phyloP scores from a whole-genome alignment of 2,888 invertebrate species.

The Argyresthia goedartella region DNA sequence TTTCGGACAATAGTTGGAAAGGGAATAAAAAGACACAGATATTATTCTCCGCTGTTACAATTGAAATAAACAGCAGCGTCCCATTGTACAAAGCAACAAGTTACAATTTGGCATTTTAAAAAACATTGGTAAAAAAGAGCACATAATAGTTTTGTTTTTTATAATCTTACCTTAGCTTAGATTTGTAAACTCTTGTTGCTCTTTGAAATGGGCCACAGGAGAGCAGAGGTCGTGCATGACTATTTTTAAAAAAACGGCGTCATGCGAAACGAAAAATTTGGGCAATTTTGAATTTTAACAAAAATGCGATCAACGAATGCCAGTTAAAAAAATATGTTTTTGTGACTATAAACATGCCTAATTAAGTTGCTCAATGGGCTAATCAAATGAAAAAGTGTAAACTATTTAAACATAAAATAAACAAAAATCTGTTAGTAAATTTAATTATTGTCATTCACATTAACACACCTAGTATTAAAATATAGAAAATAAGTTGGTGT shows the following conservation, averaged over 20 bases:
- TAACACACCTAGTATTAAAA: background rate
- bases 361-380: conserved; percentile 14
- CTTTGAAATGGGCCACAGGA: conserved; percentile 1
- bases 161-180: too few relatives aligned
- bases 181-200: too few relatives aligned
- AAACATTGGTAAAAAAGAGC: too few relatives aligned
- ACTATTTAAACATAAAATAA: conserved; percentile 13
- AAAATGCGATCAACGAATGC: conserved; percentile 20
- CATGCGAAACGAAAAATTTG: conserved; percentile 22
- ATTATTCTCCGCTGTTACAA: conserved; percentile 41
- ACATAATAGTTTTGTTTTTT: too few relatives aligned
- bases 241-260: conserved; percentile 13
- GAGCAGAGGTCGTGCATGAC: conserved; percentile 29
- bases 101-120: too few relatives aligned
- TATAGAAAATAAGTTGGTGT: background rate
- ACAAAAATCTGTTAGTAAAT: conserved; percentile 1
- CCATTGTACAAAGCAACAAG: too few relatives aligned
- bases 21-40: conserved; percentile 48
- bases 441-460: background rate
- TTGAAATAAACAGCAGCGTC: background rate
- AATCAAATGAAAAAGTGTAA: conserved; percentile 16
- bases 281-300: conserved; percentile 16
- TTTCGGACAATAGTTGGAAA: conserved; percentile 59
- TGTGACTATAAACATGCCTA: conserved; percentile 27
- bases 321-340: conserved; percentile 16